Evolutionary conservation across 2,797 vertebrate genomes (phyloP), one percentile per base, ranked within the genome.

Genomic region (Microcaecilia unicolor): DNA sequence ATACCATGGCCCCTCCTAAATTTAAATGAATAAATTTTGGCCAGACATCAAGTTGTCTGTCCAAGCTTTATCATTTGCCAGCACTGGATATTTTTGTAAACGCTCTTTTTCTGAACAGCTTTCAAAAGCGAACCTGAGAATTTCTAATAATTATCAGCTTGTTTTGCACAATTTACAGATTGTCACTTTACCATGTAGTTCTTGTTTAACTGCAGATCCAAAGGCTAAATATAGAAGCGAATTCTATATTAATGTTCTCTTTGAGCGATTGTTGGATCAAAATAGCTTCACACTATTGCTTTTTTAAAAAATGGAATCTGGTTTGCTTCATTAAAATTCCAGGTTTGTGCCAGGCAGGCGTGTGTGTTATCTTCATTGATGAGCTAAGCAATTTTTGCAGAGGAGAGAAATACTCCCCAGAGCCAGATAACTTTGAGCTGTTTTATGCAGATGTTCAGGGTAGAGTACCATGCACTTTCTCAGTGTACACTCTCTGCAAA

Each of bases 91-190:
- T n/a, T n/a, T n/a, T n/a, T n/a, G n/a, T n/a, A n/a, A n/a, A n/a
- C n/a, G n/a, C n/a, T n/a, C n/a, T n/a, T n/a, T n/a, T n/a, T n/a
- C n/a, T n/a, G n/a, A n/a, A n/a, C n/a, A n/a, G n/a, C n/a, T n/a
- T n/a, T n/a, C n/a, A n/a, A n/a, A n/a, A n/a, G n/a, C n/a, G n/a
- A n/a, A n/a, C n/a, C n/a, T n/a, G n/a, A n/a, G n/a, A n/a, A 10
- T 61, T 69, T 67, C 47, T 25, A 58, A 9, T 40, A 46, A 44
- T 42, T 42, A 13, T 41, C 48, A 20, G 21, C 31, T 48, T 62
- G 61, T 49, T 46, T 11, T 13, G 39, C 38, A 16, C n/a, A 33
- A 9, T 26, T 16, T 15, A 6, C 55, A 55, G 59, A 33, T 22
- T 50, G 18, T 18, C 54, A 38, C 2, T 1, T 6, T 4, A 22